Evolutionary conservation across 2,797 vertebrate genomes (phyloP).

Genomic region (Epinephelus awoara): DNA sequence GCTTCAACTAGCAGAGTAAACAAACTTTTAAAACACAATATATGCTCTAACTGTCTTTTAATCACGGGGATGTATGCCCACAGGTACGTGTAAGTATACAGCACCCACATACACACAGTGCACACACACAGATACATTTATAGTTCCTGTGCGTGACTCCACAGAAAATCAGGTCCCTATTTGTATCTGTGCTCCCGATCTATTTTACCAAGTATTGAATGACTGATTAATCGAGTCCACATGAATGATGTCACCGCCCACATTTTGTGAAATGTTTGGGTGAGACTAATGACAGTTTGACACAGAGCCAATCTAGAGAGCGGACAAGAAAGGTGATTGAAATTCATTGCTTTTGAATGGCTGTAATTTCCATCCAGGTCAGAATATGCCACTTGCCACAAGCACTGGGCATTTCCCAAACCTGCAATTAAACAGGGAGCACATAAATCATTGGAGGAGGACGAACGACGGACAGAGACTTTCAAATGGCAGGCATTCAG

Average conservation of each 20-base stretch:
- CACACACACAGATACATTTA: background rate
- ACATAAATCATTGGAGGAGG: constrained; percentile 52
- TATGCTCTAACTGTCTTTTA: background rate
- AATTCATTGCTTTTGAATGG: constrained; percentile 83
- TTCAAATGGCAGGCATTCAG: constrained; percentile 42
- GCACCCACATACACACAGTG: background rate
- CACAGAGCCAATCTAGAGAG: constrained; percentile 69
- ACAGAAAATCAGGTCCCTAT: background rate
- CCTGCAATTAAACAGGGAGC: constrained; percentile 75
- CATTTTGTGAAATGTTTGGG: constrained; percentile 72
- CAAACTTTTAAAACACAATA: constrained; percentile 1
- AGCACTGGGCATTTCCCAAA: constrained; percentile 62
- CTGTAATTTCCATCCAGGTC: constrained; percentile 79
- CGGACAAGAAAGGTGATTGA: constrained; percentile 82
- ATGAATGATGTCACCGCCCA: constrained; percentile 69
- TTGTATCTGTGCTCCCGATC: constrained; percentile 32
- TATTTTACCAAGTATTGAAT: constrained; percentile 65
- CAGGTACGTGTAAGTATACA: background rate
- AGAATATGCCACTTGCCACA: constrained; percentile 71
- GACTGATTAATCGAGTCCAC: constrained; percentile 72
- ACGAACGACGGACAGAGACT: constrained; percentile 19
- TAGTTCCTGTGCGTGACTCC: background rate
- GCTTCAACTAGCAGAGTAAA: background rate
- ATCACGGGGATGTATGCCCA: background rate
- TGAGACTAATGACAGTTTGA: constrained; percentile 68